phyloP scores from a whole-genome alignment of 2,797 vertebrate species.

The Poecilia wingei region DNA sequence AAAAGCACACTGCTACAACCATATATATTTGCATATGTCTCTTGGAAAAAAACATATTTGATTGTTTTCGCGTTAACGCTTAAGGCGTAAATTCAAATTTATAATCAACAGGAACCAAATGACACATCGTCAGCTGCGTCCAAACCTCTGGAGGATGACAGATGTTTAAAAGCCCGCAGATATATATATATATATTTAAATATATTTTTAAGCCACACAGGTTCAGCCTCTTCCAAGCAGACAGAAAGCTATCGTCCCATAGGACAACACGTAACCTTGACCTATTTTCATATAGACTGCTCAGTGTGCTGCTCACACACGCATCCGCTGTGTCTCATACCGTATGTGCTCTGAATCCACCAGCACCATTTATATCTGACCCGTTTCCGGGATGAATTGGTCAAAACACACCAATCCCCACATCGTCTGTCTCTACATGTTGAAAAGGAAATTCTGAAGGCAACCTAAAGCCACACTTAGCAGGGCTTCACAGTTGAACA shows the following conservation, averaged over 20 bases:
- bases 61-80: neutral
- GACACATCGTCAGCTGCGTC: conserved; percentile 2
- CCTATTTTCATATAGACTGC: conserved; percentile 56
- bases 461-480: neutral
- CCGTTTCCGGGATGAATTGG: neutral
- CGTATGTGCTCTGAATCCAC: conserved; percentile 13
- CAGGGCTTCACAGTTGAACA: neutral
- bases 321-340: conserved; percentile 4
- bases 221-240: conserved; percentile 46
- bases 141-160: conserved; percentile 27
- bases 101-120: conserved; percentile 5
- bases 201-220: conserved; percentile 30
- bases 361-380: neutral
- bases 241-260: conserved; percentile 54
- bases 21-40: neutral
- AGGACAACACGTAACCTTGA: conserved; percentile 63
- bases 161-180: conserved; percentile 22
- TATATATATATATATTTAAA: neutral
- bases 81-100: neutral
- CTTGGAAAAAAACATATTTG: neutral
- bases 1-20: conserved; percentile 1
- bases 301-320: conserved; percentile 6
- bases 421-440: neutral
- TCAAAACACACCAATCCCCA: neutral
- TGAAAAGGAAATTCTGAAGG: neutral